A percentile compares a stretch with the other conserved stretches of the same genome.
Conservation (phyloP, 1,140 invertebrate genomes). For the Melipona quadrifasciata region DNA sequence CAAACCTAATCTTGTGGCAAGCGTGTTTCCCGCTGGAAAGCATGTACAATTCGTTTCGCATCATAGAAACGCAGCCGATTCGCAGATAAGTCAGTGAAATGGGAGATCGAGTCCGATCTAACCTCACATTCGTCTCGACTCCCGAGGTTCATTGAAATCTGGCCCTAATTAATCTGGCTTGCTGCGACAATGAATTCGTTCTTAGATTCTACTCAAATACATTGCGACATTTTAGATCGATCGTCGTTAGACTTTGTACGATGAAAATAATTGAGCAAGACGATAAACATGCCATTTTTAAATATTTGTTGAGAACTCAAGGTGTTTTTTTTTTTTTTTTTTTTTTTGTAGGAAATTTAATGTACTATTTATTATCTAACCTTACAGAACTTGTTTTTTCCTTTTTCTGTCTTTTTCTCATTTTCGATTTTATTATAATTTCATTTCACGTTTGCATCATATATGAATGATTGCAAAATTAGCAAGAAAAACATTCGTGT, state of each 20-base stretch:
- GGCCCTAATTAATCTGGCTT: background rate
- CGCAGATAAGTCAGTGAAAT: background rate
- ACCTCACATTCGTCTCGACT: background rate
- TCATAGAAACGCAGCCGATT: background rate
- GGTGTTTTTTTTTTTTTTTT: no score
- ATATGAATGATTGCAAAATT: background rate
- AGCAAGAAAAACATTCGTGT: background rate
- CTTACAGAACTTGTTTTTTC: background rate
- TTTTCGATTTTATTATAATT: background rate
- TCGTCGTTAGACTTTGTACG: slow-evolving; percentile 4
- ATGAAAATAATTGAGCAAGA: background rate
- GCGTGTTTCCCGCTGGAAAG: background rate
- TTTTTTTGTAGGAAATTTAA: background rate
- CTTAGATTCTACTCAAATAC: background rate
- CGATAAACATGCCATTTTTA: background rate
- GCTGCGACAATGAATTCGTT: background rate
- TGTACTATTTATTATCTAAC: background rate
- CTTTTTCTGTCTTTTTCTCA: background rate
- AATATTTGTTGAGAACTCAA: background rate
- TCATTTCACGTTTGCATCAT: background rate
- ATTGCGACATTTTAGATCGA: background rate
- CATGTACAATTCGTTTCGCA: background rate
- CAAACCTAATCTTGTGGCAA: background rate
- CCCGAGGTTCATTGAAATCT: background rate
- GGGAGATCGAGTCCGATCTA: background rate